phyloP scores from a whole-genome alignment of 2,888 invertebrate genomes.

The Tachina grossa region DNA sequence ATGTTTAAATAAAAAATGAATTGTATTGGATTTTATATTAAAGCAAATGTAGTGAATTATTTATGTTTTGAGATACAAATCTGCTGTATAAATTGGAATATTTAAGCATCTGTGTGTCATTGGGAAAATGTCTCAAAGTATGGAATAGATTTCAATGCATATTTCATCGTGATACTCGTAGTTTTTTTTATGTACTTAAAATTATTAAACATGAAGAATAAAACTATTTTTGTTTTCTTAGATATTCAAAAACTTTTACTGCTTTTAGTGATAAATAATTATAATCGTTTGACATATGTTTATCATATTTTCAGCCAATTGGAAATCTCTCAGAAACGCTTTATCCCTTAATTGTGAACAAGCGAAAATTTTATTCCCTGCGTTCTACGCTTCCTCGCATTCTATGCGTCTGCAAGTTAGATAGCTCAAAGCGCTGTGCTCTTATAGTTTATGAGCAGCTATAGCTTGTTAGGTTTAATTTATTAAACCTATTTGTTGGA shows the following conservation, averaged over 20 bases:
- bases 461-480: too few relatives aligned
- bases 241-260: background rate
- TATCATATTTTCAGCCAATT: background rate
- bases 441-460: too few relatives aligned
- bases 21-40: conserved; percentile 29
- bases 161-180: background rate
- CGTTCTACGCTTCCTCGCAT: too few relatives aligned
- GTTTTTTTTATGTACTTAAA: conserved; percentile 43
- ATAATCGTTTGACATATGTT: background rate
- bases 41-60: conserved; percentile 57
- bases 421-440: too few relatives aligned
- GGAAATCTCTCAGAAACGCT: background rate
- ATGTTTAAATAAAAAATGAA: conserved; percentile 9
- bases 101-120: conserved; percentile 64
- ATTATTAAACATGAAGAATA: conserved; percentile 16
- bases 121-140: conserved; percentile 16
- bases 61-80: conserved; percentile 59
- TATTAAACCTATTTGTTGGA: too few relatives aligned
- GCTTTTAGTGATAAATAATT: background rate
- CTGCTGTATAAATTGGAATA: conserved; percentile 50
- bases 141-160: background rate
- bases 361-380: background rate
- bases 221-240: background rate
- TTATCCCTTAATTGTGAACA: background rate
- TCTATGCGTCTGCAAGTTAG: too few relatives aligned